A percentile compares a stretch with the other conserved stretches of the same genome.
phyloP scores from a whole-genome alignment of 2,888 invertebrate genomes.

The Tachina fera region DNA sequence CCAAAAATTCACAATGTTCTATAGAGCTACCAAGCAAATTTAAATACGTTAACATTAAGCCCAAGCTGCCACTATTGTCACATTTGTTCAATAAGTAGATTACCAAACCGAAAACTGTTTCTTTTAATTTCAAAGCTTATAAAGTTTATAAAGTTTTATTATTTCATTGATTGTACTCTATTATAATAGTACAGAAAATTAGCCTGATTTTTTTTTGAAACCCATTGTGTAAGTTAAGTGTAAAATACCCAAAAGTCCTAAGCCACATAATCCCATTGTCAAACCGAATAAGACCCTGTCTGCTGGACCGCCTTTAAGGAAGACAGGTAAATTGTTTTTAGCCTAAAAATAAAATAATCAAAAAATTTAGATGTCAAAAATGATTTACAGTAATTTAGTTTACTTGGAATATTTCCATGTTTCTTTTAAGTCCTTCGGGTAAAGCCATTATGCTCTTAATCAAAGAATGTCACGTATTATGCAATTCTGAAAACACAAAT shows the following conservation, averaged over 20 bases:
- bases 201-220: slow-evolving; percentile 80
- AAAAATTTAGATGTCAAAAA: neutral
- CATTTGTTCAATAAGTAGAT: neutral
- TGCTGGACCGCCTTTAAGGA: slow-evolving; percentile 81
- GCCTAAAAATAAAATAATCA: slow-evolving; percentile 76
- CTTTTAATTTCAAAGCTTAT: neutral
- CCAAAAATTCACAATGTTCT: slow-evolving; percentile 22
- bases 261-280: slow-evolving; percentile 80
- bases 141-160: neutral
- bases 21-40: neutral
- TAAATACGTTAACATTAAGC: neutral
- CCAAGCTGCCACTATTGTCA: neutral
- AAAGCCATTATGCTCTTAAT: slow-evolving; percentile 77
- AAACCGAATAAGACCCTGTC: slow-evolving; percentile 81
- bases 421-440: slow-evolving; percentile 80
- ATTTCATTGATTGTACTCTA: slow-evolving; percentile 14
- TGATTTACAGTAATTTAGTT: neutral
- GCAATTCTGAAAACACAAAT: slow-evolving; percentile 73
- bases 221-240: slow-evolving; percentile 80
- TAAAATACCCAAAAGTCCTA: slow-evolving; percentile 78
- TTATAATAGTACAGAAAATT: slow-evolving; percentile 50
- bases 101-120: slow-evolving; percentile 8
- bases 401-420: slow-evolving; percentile 82
- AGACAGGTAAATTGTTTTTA: slow-evolving; percentile 80
- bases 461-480: slow-evolving; percentile 71